Base-by-base conservation (phyloP, 2,888 invertebrate species). In the Drosophila antonietae region DNA sequence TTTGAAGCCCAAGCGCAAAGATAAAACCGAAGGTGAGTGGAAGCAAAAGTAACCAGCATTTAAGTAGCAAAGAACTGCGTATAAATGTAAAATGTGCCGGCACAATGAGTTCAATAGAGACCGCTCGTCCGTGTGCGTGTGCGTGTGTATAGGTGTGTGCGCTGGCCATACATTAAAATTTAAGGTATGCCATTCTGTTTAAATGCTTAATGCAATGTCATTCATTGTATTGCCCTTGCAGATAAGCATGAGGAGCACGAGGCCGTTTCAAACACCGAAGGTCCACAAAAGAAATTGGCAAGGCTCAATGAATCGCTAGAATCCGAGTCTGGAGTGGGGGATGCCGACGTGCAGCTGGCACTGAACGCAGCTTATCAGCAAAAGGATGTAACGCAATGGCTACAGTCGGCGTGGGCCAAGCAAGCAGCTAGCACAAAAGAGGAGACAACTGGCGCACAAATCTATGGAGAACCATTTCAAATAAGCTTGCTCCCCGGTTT, bases 391-490 rank as follows among this genome's bases (percentile, higher is more conserved):
- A 85, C 81, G 14, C 58, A 79, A 51, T 78, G 80, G 77, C 56
- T 89, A 37, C 75, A 80, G 28, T 49, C 80, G 4, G 68, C 88
- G 3, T 90, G 90, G 90, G 51, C 65, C 12, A 66, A 80, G 20
- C 63, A 76, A 31, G 68, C 69, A 9, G 56, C 52, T 6, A 53
- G 58, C 18, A 78, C 78, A n/a, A 80, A 74, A 41, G 87, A 91
- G 20, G 53, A 68, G 0, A 63, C 67, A 18, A 83, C 89, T 10
- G 83, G 78, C 8, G 85, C 81, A 14, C 80, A 91, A 57, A 66
- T 96, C 0, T 94, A 94, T 43, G 91, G 93, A 2, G 93, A 95
- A 23, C 97, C 97, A 0, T 97, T 96, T 92, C 94, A 95, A 81
- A 92, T 96, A 10, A 95, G 96, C 80, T 93, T 95, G 14, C 91